Evolutionary conservation across 2,113 vertebrate species (phyloP), one percentile per base, ranked within the genome.

Genomic region (Circaetus gallicus): DNA sequence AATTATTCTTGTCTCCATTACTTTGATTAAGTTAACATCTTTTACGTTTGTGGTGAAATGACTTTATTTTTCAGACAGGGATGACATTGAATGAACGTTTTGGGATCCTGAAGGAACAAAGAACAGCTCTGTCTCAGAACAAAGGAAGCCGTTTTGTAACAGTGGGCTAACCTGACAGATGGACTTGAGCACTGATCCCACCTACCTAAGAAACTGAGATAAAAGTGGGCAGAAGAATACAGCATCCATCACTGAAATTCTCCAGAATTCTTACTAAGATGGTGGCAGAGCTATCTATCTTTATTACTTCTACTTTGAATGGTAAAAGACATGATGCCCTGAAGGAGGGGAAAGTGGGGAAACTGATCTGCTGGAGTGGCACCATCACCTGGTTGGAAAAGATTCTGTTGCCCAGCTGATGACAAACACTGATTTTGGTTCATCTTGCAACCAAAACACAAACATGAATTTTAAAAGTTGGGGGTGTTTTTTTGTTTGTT

Each of bases 31-130:
- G 62, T 89, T 55, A 88, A 58, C 4, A 8, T 82, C 11, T 82
- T 86, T 78, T 45, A 67, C 11, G 4, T 28, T 73, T 84, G 16
- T 83, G 31, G 26, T 91, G 55, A 94, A 83, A 90, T 92, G 1
- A n/a, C 29, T 69, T 93, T 92, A 13, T 95, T 90, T 96, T 92
- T 70, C 71, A 99, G 99, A 99, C 99, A 21, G 98, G 98, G 28
- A 99, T 99, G 98, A 99, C 99, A 2, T 90, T 99, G 96, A 99
- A 99, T 0, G 99, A 99, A 65, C 98, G 99, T 38, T 99, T 99
- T 97, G 99, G 99, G 71, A 99, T 99, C 97, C 97, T 99, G 78
- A 99, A 99, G 96, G 99, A 99, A 59, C 98, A 97, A 49, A 99
- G 99, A 88, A 89, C 98, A 34, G 98, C 98, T 4, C 97, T 98